These are phyloP conservation scores for Drosophila saltans DNA, from an alignment of 1,140 invertebrate species.

Conservation along the genomic window DNA sequence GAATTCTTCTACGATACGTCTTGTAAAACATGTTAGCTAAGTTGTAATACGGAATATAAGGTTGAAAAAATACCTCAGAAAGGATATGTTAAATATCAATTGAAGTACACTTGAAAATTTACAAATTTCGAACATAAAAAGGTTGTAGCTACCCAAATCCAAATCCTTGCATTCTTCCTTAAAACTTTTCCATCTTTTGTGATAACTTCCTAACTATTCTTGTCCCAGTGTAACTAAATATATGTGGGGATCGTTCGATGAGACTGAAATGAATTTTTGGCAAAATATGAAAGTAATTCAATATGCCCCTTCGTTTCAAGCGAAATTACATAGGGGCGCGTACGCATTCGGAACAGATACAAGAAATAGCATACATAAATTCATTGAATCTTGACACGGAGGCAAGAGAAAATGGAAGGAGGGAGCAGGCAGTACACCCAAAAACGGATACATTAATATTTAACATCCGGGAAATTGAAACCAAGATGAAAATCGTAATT, in stretches of 20 bases:
- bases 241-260: not conserved
- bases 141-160: no score
- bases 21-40: no score
- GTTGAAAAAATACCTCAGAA: no score
- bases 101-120: no score
- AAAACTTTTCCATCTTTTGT: not conserved
- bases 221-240: slow-evolving; percentile 24
- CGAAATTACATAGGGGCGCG: slow-evolving; percentile 54
- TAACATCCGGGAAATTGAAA: slow-evolving; percentile 79
- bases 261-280: slow-evolving; percentile 24
- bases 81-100: no score
- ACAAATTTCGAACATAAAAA: no score
- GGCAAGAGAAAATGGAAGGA: slow-evolving; percentile 25
- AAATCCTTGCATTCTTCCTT: no score
- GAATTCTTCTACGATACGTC: no score
- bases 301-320: slow-evolving; percentile 33
- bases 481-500: slow-evolving; percentile 47
- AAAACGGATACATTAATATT: slow-evolving; percentile 62
- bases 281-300: slow-evolving; percentile 48
- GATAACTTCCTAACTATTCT: not conserved
- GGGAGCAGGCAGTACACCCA: slow-evolving; percentile 49
- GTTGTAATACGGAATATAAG: no score
- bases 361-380: slow-evolving; percentile 57
- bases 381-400: slow-evolving; percentile 74
- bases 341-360: slow-evolving; percentile 34